A percentile compares a stretch with the other conserved stretches of the same genome.
Evolutionary conservation across 2,888 invertebrate genomes (phyloP).

Genomic region (Cheilosia impressa): DNA sequence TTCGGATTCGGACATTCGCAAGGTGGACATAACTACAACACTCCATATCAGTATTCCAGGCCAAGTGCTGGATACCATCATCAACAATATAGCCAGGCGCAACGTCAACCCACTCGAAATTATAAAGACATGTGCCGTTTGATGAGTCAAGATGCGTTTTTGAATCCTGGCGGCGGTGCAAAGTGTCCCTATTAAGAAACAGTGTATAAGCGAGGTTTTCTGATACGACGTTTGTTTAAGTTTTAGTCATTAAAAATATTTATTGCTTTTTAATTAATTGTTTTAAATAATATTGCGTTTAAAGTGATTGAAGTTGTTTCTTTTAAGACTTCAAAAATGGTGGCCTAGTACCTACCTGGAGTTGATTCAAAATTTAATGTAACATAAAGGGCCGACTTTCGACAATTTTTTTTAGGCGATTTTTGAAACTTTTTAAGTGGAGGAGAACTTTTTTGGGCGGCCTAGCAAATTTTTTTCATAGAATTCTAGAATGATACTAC

Average conservation of each 20-base stretch:
- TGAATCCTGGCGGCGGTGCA: constrained; percentile 64
- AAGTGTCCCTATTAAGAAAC: constrained; percentile 49
- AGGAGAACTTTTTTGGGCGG: no score
- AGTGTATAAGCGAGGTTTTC: not conserved
- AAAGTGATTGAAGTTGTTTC: no score
- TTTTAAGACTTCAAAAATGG: no score
- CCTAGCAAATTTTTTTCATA: no score
- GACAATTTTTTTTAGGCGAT: no score
- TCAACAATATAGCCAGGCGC: not conserved
- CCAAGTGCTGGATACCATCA: constrained; percentile 18
- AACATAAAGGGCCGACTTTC: no score
- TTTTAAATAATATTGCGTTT: not conserved
- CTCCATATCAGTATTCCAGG: constrained; percentile 25
- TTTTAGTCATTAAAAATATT: not conserved
- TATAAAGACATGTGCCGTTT: constrained; percentile 65
- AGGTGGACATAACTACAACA: not conserved
- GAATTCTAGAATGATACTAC: no score
- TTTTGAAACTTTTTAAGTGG: no score
- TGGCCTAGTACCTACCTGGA: no score
- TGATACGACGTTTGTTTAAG: not conserved
- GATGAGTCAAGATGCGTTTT: constrained; percentile 55
- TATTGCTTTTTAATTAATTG: not conserved
- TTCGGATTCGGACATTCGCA: constrained; percentile 30
- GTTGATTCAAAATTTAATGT: no score
- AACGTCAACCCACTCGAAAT: constrained; percentile 6